These are phyloP conservation scores for Aromia moschata DNA, from an alignment of 2,888 invertebrate species.

Conservation along the genomic window DNA sequence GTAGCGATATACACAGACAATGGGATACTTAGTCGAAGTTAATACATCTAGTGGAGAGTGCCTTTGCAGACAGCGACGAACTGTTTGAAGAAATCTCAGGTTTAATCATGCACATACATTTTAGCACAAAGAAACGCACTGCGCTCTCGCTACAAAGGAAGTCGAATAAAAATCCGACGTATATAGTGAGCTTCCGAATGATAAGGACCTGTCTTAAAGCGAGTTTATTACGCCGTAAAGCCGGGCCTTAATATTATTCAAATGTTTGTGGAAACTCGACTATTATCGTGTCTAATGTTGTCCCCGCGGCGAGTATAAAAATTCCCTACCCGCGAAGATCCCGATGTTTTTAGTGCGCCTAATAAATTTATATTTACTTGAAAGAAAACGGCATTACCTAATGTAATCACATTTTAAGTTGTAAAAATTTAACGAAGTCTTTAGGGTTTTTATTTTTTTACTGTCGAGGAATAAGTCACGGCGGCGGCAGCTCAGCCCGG, in stretches of 20 bases:
- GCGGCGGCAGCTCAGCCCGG: slow-evolving; percentile 10
- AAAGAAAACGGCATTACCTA: slow-evolving; percentile 16
- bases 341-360: slow-evolving; percentile 11
- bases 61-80: slow-evolving; percentile 26
- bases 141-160: slow-evolving; percentile 40
- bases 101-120: slow-evolving; percentile 45
- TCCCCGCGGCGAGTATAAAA: slow-evolving; percentile 17
- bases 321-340: slow-evolving; percentile 17
- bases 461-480: slow-evolving; percentile 18
- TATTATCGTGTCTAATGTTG: slow-evolving; percentile 22
- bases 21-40: slow-evolving; percentile 8
- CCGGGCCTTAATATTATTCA: slow-evolving; percentile 26
- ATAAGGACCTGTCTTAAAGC: slow-evolving; percentile 33
- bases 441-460: slow-evolving; percentile 15
- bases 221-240: slow-evolving; percentile 35
- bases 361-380: slow-evolving; percentile 21
- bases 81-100: slow-evolving; percentile 39
- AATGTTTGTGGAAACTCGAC: slow-evolving; percentile 26
- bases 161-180: slow-evolving; percentile 37
- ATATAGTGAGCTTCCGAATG: slow-evolving; percentile 37
- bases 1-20: slow-evolving; percentile 3
- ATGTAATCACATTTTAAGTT: slow-evolving; percentile 23
- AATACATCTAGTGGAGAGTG: slow-evolving; percentile 15
- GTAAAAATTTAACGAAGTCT: slow-evolving; percentile 24
- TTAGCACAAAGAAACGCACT: slow-evolving; percentile 42